Percentiles rank a stretch among this genome's conserved stretches.
phyloP scores from a whole-genome alignment of 1,140 invertebrate genomes.

The Olivierus martensii region DNA sequence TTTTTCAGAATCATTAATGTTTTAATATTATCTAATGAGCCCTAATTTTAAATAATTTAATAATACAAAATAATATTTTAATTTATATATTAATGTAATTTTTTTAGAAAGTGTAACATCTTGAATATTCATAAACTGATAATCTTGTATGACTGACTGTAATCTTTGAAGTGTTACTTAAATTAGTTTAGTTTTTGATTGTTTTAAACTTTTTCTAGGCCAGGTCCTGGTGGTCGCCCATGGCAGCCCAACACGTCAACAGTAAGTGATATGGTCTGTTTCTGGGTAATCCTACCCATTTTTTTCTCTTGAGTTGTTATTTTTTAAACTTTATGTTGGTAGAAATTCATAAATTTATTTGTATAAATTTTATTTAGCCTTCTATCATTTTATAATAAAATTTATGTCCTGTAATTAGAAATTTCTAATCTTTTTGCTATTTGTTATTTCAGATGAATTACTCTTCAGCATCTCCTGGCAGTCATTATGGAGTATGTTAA shows the following conservation, averaged over 20 bases:
- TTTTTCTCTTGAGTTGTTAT: neutral
- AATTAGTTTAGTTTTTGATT: too few relatives aligned
- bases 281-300: too few relatives aligned
- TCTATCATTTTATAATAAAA: neutral
- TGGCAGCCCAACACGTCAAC: constrained; percentile 82
- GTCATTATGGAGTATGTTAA: constrained; percentile 42
- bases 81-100: too few relatives aligned
- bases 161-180: too few relatives aligned
- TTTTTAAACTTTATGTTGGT: neutral
- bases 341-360: neutral
- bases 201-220: constrained; percentile 20
- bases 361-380: neutral
- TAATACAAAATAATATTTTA: too few relatives aligned
- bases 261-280: constrained; percentile 35
- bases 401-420: neutral
- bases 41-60: too few relatives aligned
- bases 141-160: too few relatives aligned
- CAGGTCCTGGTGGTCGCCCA: constrained; percentile 63
- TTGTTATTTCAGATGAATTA: constrained; percentile 59
- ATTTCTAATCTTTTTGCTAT: neutral
- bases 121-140: too few relatives aligned
- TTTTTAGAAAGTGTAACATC: too few relatives aligned
- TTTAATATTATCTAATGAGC: too few relatives aligned
- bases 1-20: too few relatives aligned
- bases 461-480: constrained; percentile 77